These are phyloP conservation scores for Acrocephalus arundinaceus DNA, from an alignment of 2,113 vertebrate genomes.

Conservation along the genomic window DNA sequence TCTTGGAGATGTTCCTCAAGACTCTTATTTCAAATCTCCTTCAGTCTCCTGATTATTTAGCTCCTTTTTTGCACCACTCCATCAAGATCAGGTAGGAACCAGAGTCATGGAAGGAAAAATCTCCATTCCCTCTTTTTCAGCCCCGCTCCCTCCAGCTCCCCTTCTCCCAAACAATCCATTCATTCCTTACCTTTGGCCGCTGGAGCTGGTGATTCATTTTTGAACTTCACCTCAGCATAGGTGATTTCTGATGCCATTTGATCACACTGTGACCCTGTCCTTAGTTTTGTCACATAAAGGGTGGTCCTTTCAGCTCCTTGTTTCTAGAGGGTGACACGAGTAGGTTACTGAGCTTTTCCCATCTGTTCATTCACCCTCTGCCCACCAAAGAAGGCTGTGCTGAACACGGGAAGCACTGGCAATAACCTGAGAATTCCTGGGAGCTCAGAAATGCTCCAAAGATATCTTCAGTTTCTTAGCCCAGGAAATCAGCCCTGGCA, in stretches of 20 bases:
- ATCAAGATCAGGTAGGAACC: neutral
- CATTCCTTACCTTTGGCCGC: slow-evolving; percentile 28
- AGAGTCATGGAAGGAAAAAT: neutral
- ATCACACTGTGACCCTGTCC: neutral
- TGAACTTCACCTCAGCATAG: slow-evolving; percentile 57
- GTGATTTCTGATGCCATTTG: slow-evolving; percentile 63
- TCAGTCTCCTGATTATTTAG: neutral
- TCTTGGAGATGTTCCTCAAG: neutral
- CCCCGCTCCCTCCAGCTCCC: neutral
- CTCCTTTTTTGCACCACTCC: neutral
- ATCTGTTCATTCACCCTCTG: neutral
- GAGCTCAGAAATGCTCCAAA: neutral
- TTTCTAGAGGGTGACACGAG: neutral
- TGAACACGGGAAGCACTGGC: neutral
- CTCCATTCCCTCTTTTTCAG: neutral
- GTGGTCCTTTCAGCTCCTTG: neutral
- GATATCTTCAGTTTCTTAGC: neutral
- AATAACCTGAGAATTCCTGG: neutral
- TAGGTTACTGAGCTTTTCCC: neutral
- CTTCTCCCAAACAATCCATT: neutral
- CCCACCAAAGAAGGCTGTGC: neutral
- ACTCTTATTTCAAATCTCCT: neutral
- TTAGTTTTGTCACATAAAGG: neutral
- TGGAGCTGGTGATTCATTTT: neutral
- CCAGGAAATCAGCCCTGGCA: neutral